Evolutionary conservation across 2,888 invertebrate genomes (phyloP), one percentile per base, ranked within the genome.

Genomic region (Acrobeloides nanus): DNA sequence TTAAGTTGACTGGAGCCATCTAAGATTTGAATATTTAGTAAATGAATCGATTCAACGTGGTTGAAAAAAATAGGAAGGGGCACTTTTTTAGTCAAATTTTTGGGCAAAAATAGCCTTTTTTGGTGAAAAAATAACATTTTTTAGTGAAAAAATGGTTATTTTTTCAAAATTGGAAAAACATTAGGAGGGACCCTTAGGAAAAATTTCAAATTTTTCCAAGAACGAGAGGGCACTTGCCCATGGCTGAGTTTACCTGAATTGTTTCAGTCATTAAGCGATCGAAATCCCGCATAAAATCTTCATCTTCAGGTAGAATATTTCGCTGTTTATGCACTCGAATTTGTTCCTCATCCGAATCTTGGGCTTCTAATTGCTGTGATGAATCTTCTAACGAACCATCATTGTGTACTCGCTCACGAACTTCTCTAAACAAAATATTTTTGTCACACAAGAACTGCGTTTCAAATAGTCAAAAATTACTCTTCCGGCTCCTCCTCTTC

Each of bases 241-340:
- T n/a, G n/a, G n/a, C n/a, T n/a, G n/a, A n/a, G n/a, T n/a, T 15
- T 53, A 41, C 57, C 41, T 57, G 61, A 23, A 59, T 38, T 1
- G 63, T 46, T 29, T 69, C 69, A 20, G 48, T 57, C 48, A 66
- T 54, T 41, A 66, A 52, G 15, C 61, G 50, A 32, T 67, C 66
- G 26, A 67, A 54, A 40, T 68, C 65, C 4, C 61, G 46, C 41
- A 59, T 51, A 38, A 69, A 68, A 24, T 69, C 68, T 20, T 66
- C 69, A 33, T 69, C 69, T 35, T 69, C 66, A 12, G 55, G 53
- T 12, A 45, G 39, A 12, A 45, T 26, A 21, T 48, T 38, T 10
- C 41, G 46, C 23, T 53, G 41, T 5, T 42, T 53, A 29, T 51
- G 49, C n/a, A 58, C 54, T 18, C 42, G 41, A 12, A 58, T 40